These are phyloP conservation scores for Ichneumon xanthorius DNA, from an alignment of 2,888 invertebrate genomes.

Conservation along the genomic window DNA sequence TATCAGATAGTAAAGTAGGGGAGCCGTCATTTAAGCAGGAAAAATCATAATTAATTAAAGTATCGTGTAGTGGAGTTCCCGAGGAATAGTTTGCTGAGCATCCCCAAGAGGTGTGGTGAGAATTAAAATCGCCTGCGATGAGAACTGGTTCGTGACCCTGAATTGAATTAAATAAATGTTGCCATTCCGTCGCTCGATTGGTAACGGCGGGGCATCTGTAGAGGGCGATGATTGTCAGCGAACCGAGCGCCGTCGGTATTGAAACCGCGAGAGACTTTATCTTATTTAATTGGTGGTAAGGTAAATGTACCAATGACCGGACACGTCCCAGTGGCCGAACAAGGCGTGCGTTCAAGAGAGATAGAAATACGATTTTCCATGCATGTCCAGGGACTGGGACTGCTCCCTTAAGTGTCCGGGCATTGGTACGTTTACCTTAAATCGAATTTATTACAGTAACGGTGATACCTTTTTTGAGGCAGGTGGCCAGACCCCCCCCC, in stretches of 20 bases:
- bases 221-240: neutral
- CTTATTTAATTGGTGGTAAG: neutral
- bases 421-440: no score
- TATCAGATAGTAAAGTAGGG: neutral
- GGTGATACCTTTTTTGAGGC: constrained; percentile 1
- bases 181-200: neutral
- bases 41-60: neutral
- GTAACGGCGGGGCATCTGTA: neutral
- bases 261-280: constrained; percentile 7
- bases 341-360: no score
- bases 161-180: neutral
- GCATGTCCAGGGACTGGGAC: no score
- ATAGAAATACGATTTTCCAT: no score
- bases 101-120: constrained; percentile 23
- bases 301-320: no score
- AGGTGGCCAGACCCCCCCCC: no score
- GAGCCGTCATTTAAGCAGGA: constrained; percentile 8
- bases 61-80: neutral
- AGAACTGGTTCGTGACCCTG: neutral
- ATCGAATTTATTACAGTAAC: neutral
- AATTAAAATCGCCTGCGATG: constrained; percentile 20
- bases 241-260: no score
- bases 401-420: no score
- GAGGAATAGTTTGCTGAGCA: neutral
- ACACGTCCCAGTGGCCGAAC: no score